These are phyloP conservation scores for Mirounga angustirostris DNA, from an alignment of 2,113 vertebrate genomes.

Conservation along the genomic window DNA sequence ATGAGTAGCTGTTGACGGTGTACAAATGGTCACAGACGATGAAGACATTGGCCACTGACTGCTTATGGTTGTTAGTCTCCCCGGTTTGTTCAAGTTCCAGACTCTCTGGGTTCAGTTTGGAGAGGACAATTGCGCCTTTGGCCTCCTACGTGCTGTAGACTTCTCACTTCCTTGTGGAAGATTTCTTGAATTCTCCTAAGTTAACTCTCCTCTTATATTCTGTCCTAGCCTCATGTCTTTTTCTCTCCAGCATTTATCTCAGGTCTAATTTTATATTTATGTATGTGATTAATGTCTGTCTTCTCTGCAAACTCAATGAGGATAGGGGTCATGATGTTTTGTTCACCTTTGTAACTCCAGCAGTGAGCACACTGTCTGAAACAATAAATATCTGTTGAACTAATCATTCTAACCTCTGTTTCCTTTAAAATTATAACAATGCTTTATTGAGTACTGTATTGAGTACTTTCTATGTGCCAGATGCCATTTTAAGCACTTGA, in stretches of 20 bases:
- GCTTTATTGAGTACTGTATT: neutral
- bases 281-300: neutral
- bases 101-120: constrained; percentile 92
- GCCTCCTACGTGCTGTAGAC: constrained; percentile 94
- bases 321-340: neutral
- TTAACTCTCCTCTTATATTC: neutral
- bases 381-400: neutral
- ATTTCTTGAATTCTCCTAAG: neutral
- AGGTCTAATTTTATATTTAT: neutral
- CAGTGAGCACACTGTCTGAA: neutral
- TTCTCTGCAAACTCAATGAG: neutral
- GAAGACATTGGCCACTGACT: constrained; percentile 95
- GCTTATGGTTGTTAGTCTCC: constrained; percentile 95
- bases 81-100: constrained; percentile 93
- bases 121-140: constrained; percentile 94
- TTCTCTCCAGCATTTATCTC: neutral
- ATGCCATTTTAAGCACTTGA: neutral
- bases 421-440: neutral
- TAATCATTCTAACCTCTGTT: neutral
- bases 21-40: constrained; percentile 95
- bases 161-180: neutral
- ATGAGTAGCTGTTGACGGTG: constrained; percentile 93
- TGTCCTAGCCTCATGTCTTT: neutral
- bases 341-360: neutral
- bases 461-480: neutral